Evolutionary conservation across 2,888 invertebrate species (phyloP).

Genomic region (Aquatica leii): DNA sequence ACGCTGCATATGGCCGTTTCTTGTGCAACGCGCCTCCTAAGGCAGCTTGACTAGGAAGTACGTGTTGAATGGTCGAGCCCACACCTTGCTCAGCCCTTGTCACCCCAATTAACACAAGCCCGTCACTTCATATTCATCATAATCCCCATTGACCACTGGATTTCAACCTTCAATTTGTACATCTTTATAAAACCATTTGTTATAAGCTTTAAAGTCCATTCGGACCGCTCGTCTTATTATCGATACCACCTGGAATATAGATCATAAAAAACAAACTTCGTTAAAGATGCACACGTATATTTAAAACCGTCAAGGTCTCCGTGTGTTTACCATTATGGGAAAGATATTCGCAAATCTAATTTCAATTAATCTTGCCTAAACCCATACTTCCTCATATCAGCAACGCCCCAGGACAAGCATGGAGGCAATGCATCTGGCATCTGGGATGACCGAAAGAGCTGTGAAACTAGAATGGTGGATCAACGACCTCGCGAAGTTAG

Average conservation of each 20-base stretch:
- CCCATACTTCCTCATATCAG: constrained; percentile 40
- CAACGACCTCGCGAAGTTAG: constrained; percentile 62
- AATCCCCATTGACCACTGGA: constrained; percentile 50
- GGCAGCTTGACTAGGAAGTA: constrained; percentile 44
- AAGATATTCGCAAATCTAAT: constrained; percentile 9
- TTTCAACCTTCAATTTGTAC: constrained; percentile 47
- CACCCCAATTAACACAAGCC: constrained; percentile 59
- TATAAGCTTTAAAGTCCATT: constrained; percentile 40
- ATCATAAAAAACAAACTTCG: constrained; percentile 13
- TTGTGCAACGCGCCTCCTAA: constrained; percentile 42
- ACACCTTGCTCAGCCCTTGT: constrained; percentile 51
- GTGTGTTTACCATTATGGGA: not conserved
- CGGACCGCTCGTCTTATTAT: not conserved
- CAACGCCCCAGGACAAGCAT: constrained; percentile 33
- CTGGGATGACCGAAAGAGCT: constrained; percentile 50
- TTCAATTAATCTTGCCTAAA: not conserved
- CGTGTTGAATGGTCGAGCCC: constrained; percentile 37
- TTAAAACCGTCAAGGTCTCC: too few species aligned
- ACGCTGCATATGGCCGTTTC: constrained; percentile 40
- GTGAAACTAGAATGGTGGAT: constrained; percentile 61
- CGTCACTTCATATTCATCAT: constrained; percentile 52
- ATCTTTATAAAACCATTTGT: constrained; percentile 58
- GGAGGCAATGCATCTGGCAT: constrained; percentile 43
- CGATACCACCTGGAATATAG: constrained; percentile 25
- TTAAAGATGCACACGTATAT: not conserved